Base-by-base conservation (phyloP, 2,888 invertebrate species). In the Lasioglossum calceatum region DNA sequence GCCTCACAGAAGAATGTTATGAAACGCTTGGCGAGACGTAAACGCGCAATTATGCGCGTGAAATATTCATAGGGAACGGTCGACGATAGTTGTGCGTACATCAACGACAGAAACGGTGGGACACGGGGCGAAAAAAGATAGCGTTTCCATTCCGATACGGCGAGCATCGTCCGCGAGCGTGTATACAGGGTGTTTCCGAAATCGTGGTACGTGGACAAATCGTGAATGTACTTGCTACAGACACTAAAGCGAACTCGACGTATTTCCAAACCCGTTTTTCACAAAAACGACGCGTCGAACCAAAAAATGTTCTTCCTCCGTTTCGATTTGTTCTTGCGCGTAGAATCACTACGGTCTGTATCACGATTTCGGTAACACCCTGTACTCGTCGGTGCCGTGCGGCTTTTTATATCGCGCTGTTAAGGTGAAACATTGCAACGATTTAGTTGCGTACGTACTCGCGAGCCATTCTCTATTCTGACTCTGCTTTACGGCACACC, bases 1-100 rank as follows among this genome's bases (percentile, higher is more conserved):
- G 54, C n/a, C 44, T 77, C 54, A 42, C 54, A 44, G 23, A 76
- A 61, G 32, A 61, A 36, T 32, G 44, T 84, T 78, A 39, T 27
- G 84, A 81, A 86, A 84, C 70, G 44, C 19, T 44, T 44, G 47
- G n/a, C 27, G n/a, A 39, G n/a, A 50, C 71, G 47, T 78, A 50
- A 70, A 54, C 75, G 61, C 36, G 58, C 61, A 36, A 79, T 83
- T 82, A 75, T 23, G 42, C 76, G 54, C 61, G 39, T 72, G 58
- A 77, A 77, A 80, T 79, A 84, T 84, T 61, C 83, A 58, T 77
- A 39, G 84, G 32, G 39, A 77, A 70, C 70, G 47, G 36, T 54
- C 73, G 39, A 12, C 47, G 70, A 39, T 16, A 36, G 72, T n/a
- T 23, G 61, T n/a, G 16, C 32, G 67, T 36, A 32, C 61, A 50